Evolutionary conservation across 1,140 invertebrate genomes (phyloP).

Genomic region (Neodiprion fabricii): DNA sequence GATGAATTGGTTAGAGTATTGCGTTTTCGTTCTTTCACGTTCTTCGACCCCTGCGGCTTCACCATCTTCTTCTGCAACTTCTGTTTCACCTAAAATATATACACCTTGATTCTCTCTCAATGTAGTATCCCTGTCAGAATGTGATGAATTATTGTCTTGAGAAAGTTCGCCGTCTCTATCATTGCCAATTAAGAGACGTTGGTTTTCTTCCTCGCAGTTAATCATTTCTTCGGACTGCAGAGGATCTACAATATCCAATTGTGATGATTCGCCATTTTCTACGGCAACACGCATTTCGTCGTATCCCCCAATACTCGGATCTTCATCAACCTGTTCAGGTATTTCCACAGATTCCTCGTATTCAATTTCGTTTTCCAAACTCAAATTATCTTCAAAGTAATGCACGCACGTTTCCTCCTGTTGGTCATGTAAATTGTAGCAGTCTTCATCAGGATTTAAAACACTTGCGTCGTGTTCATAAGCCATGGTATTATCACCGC

Average conservation of each 20-base stretch:
- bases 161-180: too few species aligned
- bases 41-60: neutral
- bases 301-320: neutral
- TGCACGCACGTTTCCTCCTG: neutral
- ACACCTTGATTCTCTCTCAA: too few species aligned
- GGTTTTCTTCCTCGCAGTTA: too few species aligned
- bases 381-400: neutral
- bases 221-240: neutral
- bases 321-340: too few species aligned
- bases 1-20: neutral
- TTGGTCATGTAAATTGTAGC: neutral
- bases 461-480: neutral
- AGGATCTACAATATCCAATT: neutral
- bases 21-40: neutral
- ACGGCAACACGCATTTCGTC: neutral
- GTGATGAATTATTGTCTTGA: too few species aligned
- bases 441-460: neutral
- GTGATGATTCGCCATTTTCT: neutral
- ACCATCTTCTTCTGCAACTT: neutral
- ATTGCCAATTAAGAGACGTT: too few species aligned
- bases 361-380: neutral
- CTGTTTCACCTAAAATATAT: too few species aligned
- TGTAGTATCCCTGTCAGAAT: too few species aligned
- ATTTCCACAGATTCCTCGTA: too few species aligned
- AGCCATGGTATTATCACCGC: neutral